Conservation (phyloP, 64 coral and sea anemone species). For the Stylophora pistillata region DNA sequence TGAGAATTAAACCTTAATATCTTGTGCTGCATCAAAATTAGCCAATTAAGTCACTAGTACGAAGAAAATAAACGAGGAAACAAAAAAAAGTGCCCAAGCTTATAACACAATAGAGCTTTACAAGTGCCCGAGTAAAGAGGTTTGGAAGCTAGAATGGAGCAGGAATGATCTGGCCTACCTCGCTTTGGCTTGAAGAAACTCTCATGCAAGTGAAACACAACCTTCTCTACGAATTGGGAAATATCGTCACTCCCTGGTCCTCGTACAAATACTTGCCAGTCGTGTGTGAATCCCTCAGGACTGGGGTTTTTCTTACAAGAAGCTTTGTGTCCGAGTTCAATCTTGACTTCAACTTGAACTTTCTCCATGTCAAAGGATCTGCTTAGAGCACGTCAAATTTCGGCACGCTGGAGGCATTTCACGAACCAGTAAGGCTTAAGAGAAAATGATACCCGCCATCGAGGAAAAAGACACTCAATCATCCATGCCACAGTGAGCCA, state of each 20-base stretch:
- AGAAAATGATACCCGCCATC: neutral
- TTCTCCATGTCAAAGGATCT: constrained; percentile 25
- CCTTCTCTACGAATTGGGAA: constrained; percentile 99
- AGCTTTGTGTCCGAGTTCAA: constrained; percentile 96
- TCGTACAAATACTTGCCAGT: constrained; percentile 93
- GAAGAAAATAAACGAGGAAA: neutral
- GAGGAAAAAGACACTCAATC: constrained; percentile 6
- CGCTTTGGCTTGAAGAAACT: constrained; percentile 89
- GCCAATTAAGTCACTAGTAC: constrained; percentile 6
- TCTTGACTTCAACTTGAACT: constrained; percentile 81
- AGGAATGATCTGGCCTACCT: constrained; percentile 61
- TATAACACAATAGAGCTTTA: neutral
- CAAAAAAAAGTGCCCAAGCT: constrained; percentile 16
- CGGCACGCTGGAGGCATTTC: constrained; percentile 21
- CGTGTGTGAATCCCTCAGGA: constrained; percentile 95
- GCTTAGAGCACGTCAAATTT: constrained; percentile 45
- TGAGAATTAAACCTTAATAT: constrained; percentile 14
- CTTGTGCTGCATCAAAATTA: constrained; percentile 37
- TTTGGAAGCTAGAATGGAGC: neutral
- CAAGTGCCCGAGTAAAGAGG: neutral
- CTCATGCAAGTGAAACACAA: constrained; percentile 95
- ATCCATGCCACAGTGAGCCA: neutral
- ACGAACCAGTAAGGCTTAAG: neutral
- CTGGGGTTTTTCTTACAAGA: constrained; percentile 79
- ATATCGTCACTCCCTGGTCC: constrained; percentile 88